Conservation (phyloP, 2,888 invertebrate genomes). For the Tachystola acroxantha region DNA sequence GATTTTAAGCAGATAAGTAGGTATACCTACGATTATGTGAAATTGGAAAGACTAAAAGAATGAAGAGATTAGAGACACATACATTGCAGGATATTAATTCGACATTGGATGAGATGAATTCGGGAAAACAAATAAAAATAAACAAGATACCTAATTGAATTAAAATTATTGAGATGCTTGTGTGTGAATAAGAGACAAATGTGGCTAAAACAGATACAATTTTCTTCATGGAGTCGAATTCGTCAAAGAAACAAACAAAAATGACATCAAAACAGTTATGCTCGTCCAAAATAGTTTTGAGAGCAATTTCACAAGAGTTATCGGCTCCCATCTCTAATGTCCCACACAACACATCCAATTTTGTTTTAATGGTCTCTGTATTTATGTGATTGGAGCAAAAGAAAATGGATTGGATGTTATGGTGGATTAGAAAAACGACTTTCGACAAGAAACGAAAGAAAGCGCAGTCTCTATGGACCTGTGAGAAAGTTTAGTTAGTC, state of each 20-base stretch:
- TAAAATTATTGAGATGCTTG: too few relatives aligned
- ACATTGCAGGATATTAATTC: too few relatives aligned
- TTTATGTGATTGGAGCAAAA: constrained; percentile 1
- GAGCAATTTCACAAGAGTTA: background rate
- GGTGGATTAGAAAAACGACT: constrained; percentile 13
- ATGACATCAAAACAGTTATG: background rate
- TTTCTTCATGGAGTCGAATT: too few relatives aligned
- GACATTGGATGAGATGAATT: too few relatives aligned
- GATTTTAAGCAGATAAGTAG: too few relatives aligned
- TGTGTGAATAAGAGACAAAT: too few relatives aligned
- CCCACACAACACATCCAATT: constrained; percentile 4
- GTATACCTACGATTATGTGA: too few relatives aligned
- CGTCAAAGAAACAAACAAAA: background rate
- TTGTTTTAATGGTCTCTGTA: constrained; percentile 2
- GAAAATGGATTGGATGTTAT: constrained; percentile 14
- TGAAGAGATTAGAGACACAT: too few relatives aligned
- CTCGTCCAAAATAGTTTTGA: background rate
- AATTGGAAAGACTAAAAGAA: too few relatives aligned
- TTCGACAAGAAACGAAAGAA: constrained; percentile 14
- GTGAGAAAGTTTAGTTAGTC: constrained; percentile 16
- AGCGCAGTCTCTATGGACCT: constrained; percentile 7
- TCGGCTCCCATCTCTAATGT: background rate
- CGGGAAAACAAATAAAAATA: too few relatives aligned
- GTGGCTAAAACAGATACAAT: too few relatives aligned
- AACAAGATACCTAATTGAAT: too few relatives aligned